Base-by-base conservation (phyloP, 1,140 invertebrate genomes). In the Pteromalus puparum region DNA sequence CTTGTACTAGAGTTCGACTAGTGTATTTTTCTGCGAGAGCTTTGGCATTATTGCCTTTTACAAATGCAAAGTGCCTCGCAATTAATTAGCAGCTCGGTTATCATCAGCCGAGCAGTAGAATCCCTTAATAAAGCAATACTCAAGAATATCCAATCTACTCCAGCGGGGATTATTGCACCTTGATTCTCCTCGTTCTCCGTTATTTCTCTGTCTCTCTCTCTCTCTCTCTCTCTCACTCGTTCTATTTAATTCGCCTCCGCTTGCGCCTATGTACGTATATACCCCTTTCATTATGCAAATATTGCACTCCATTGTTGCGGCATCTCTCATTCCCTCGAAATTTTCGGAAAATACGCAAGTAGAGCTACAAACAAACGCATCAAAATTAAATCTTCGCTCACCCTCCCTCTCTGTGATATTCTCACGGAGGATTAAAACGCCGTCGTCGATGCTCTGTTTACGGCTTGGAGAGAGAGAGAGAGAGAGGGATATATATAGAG, bases 221-320 rank as follows among this genome's bases (percentile, higher is more conserved):
- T n/a, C n/a, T n/a, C n/a, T n/a, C n/a, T n/a, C n/a, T n/a, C n/a
- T n/a, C n/a, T n/a, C n/a, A n/a, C n/a, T 70, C 67, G 24, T 70
- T 70, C 24, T 30, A 30, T 70, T 70, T 30, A 28, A 30, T 70
- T 70, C 24, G 26, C 67, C 26, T n/a, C 26, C 10, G 53, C 67
- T 9, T 24, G 24, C 13, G 24, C 53, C 53, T 65, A 65, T 18
- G 61, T 65, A 65, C 15, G 18, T 24, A 75, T 75, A 76, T 79
- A 38, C 9, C 24, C n/a, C 26, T 61, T 79, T 79, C 76, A 79
- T 79, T 79, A 79, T 61, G 53, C 53, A 61, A 61, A 61, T 61
- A 61, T 61, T 61, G 53, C 53, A n/a, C 53, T 61, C 53, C 21
- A 61, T 61, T 61, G 53, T 61, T 61, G 21, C 53, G 53, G 21